phyloP scores from a whole-genome alignment of 1,140 invertebrate genomes.

The Hycleus phaleratus region DNA sequence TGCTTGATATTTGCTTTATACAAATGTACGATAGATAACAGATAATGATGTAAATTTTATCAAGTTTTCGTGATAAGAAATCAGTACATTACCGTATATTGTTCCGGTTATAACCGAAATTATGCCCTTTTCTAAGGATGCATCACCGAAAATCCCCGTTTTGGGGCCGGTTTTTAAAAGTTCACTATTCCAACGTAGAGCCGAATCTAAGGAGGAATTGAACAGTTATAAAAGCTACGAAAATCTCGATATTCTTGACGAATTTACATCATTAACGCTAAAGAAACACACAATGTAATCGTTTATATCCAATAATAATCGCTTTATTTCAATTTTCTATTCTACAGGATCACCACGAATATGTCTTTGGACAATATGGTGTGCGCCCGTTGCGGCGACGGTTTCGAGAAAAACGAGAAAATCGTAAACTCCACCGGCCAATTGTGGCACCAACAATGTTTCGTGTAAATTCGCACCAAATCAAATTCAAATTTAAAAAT shows the following conservation, averaged over 20 bases:
- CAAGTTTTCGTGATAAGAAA: too few relatives aligned
- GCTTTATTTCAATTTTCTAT: conserved; percentile 15
- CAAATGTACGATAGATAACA: background rate
- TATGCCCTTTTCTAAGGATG: conserved; percentile 11
- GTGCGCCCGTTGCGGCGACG: conserved; percentile 88
- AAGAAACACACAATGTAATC: background rate
- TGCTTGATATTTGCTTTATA: background rate
- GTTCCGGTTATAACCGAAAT: background rate
- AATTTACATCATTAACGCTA: background rate
- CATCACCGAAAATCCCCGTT: conserved; percentile 28
- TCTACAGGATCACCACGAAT: conserved; percentile 56
- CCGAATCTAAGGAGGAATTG: conserved; percentile 22
- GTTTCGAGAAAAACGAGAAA: conserved; percentile 92
- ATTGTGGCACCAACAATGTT: conserved; percentile 97
- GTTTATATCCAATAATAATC: background rate
- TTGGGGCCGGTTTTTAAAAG: conserved; percentile 25
- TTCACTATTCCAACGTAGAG: conserved; percentile 25
- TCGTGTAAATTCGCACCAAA: conserved; percentile 75
- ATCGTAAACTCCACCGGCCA: conserved; percentile 98
- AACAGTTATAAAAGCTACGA: conserved; percentile 21
- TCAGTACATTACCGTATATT: too few relatives aligned
- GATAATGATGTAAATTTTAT: too few relatives aligned
- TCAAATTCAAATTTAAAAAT: background rate
- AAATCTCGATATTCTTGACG: conserved; percentile 20
- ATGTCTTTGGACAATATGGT: conserved; percentile 86